Evolutionary conservation across 2,113 vertebrate species (phyloP), one percentile per base, ranked within the genome.

Genomic region (Andinoacara biseriatus): DNA sequence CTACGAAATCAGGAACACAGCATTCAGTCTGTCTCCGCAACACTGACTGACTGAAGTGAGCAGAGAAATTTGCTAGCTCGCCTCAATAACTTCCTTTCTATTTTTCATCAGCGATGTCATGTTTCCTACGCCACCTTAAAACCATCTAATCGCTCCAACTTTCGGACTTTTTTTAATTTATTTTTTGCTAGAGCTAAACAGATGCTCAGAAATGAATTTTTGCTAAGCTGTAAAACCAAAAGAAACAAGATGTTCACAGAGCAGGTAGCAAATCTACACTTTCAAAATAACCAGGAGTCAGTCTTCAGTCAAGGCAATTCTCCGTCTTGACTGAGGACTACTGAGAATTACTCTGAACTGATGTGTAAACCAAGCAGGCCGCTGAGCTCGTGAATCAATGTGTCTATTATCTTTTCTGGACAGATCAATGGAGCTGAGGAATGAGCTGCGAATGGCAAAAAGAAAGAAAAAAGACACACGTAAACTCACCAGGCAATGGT

Each of bases 371-470:
- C 85, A 86, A 72, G 80, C 85, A 81, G 84, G 89, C 84, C 91
- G 88, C 90, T 93, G 93, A 91, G 83, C 87, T 77, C 61, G 86
- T 87, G 88, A 91, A 95, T 95, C 94, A 94, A 94, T 94, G 85
- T 86, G 82, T 93, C 91, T 91, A 92, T 95, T 93, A 92, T 92
- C 88, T 92, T 93, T 93, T 88, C 90, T 49, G 84, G 79, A 62
- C 87, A 80, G 86, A 94, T 94, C 91, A 89, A 94, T 94, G 74
- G 43, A 89, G 86, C 76, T 24, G 57, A 86, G 83, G 81, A 93
- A 91, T 87, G 79, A 80, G 78, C 89, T 85, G 83, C 58, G 86
- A 91, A 85, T 83, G 78, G 80, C 61, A 59, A 81, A 81, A 87
- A 33, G 22, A 49, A 60, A 33, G 24, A 10, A 54, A 62, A 84